Evolutionary conservation across 1,140 invertebrate genomes (phyloP), one percentile per base, ranked within the genome.

Genomic region (Pinna nobilis): DNA sequence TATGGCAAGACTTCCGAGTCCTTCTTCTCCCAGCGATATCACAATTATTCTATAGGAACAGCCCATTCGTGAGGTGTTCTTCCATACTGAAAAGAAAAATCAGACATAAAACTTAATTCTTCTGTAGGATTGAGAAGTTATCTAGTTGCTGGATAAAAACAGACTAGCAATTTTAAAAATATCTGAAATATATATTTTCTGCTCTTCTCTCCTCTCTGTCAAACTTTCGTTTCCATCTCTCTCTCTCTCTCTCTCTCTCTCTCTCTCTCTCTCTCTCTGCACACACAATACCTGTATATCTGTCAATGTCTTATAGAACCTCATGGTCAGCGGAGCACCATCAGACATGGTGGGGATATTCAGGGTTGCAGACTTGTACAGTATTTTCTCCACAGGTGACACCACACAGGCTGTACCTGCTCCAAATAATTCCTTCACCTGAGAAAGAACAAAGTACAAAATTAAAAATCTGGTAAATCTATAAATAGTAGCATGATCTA

Each of bases 361-460:
- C 23, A 88, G 71, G 49, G 78, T 74, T 57, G 87, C 59, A 9
- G 80, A 81, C 18, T 71, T 94, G 94, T 63, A 96, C 89, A 76
- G 91, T 63, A 99, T 95, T 35, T 92, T 91, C 33, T 93, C 93
- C 44, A 99, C 93, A 1, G 97, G 97, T 85, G 94, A 97, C 1
- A 99, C 93, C 53, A 97, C 91, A 80, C 95, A 96, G 0, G 97
- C 97, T 23, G 97, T 99, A 63, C 97, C 97, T 55, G 95, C 92
- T 50, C 97, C 97, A 90, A 99, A 99, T 82, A 98, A 91, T 90
- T 99, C 97, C 74, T 97, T 84, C 55, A 99, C 87, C 96, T 98
- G 88, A 18, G 91, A 78, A 57, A 63, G 53, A n/a, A n/a, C n/a
- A n/a, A n/a, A n/a, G n/a, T n/a, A n/a, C n/a, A n/a, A n/a, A n/a